A percentile compares a stretch with the other conserved stretches of the same genome.
Evolutionary conservation across 2,113 vertebrate genomes (phyloP).

Genomic region (Petrocephalus microphthalmus): DNA sequence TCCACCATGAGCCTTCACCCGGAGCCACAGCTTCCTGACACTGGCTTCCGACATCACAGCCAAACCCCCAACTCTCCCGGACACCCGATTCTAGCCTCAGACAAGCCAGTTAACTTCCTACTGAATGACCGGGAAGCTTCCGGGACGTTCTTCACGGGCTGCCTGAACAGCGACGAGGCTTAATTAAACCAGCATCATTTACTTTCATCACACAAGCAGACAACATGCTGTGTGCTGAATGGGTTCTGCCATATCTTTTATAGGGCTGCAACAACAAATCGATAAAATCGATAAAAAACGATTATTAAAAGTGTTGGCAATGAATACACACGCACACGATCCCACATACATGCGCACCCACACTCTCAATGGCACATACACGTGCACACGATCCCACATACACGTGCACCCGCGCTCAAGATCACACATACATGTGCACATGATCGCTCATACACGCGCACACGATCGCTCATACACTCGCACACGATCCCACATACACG

Average conservation of each 20-base stretch:
- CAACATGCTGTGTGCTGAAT: background rate
- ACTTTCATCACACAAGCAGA: background rate
- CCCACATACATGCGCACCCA: too few species aligned
- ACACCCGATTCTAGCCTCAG: background rate
- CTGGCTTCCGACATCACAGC: background rate
- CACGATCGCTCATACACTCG: too few species aligned
- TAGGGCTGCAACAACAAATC: too few species aligned
- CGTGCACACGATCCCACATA: too few species aligned
- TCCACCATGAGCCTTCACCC: background rate
- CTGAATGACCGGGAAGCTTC: background rate
- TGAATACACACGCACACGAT: too few species aligned
- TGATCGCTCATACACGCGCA: too few species aligned
- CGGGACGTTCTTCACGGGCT: background rate
- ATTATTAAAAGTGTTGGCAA: too few species aligned
- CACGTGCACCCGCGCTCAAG: too few species aligned
- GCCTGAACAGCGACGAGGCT: background rate
- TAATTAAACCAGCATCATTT: background rate
- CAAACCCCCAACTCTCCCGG: background rate
- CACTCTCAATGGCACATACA: too few species aligned
- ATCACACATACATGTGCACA: too few species aligned
- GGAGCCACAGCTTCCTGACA: background rate
- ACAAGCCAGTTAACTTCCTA: background rate
- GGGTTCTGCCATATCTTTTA: background rate
- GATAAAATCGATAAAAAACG: too few species aligned
- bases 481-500: too few species aligned